A percentile compares a stretch with the other conserved stretches of the same genome.
These are phyloP conservation scores for Solenopsis invicta DNA, from an alignment of 1,140 invertebrate species.

Conservation along the genomic window DNA sequence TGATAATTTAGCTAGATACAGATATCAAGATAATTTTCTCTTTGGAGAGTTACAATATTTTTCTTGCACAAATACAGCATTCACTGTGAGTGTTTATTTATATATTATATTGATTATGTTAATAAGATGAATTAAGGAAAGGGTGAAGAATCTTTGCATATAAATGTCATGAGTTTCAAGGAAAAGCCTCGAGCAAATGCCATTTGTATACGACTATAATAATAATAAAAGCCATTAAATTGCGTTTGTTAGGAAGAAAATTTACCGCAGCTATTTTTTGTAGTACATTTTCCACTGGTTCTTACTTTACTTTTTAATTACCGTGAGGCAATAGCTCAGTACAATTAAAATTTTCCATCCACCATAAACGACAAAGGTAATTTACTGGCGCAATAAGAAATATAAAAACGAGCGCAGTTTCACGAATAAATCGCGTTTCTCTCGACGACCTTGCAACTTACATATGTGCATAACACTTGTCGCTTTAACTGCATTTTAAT, in stretches of 20 bases:
- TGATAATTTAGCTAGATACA: too few relatives aligned
- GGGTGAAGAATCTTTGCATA: too few relatives aligned
- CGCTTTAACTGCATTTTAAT: constrained; percentile 32
- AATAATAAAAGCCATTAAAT: background rate
- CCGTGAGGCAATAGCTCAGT: too few relatives aligned
- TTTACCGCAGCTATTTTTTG: background rate
- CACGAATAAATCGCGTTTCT: background rate
- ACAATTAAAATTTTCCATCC: background rate
- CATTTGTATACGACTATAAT: background rate
- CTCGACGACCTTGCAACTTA: background rate
- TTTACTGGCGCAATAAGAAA: background rate
- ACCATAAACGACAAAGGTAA: background rate
- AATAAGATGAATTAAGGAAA: too few relatives aligned
- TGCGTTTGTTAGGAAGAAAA: constrained; percentile 13
- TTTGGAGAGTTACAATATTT: background rate
- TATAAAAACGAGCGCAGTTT: background rate
- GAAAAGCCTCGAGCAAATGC: background rate
- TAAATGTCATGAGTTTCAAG: too few relatives aligned
- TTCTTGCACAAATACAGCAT: background rate
- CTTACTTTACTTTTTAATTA: constrained; percentile 34
- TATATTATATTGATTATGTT: background rate
- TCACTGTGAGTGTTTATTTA: background rate
- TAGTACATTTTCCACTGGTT: background rate
- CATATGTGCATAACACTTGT: background rate
- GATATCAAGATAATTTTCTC: too few relatives aligned